Percentiles rank a stretch among this genome's conserved stretches.
These are phyloP conservation scores for Ceramica pisi DNA, from an alignment of 2,888 invertebrate species.

Conservation along the genomic window DNA sequence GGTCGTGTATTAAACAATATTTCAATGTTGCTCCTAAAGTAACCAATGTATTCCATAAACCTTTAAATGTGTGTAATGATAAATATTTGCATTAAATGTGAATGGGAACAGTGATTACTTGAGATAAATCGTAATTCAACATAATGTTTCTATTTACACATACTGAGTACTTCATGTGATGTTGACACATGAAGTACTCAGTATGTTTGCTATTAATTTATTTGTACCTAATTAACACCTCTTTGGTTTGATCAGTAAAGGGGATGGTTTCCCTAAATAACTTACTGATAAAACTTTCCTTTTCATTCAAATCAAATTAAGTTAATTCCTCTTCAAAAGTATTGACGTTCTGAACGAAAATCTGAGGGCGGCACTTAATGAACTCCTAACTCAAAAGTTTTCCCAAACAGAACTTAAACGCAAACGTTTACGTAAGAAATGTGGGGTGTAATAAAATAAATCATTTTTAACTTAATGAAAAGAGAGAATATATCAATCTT, in stretches of 20 bases:
- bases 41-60: too few species aligned
- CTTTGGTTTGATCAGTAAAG: conserved; percentile 1
- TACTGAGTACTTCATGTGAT: not conserved
- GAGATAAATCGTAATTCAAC: not conserved
- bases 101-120: not conserved
- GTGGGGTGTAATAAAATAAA: conserved; percentile 79
- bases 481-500: conserved; percentile 87
- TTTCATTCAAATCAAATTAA: conserved; percentile 48
- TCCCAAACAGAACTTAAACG: conserved; percentile 55
- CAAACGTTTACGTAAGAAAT: conserved; percentile 54
- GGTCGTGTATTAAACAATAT: too few species aligned
- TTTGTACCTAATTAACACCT: not conserved
- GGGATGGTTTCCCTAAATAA: conserved; percentile 18
- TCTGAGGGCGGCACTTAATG: conserved; percentile 56
- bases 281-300: conserved; percentile 40
- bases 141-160: conserved; percentile 1
- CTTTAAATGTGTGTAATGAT: too few species aligned
- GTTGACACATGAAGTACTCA: not conserved
- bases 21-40: too few species aligned
- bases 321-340: conserved; percentile 46
- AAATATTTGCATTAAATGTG: too few species aligned
- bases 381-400: conserved; percentile 60
- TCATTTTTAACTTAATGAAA: conserved; percentile 87
- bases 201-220: not conserved
- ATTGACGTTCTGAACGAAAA: conserved; percentile 41